Conservation (phyloP, 2,113 vertebrate species). For the Panthera uncia region DNA sequence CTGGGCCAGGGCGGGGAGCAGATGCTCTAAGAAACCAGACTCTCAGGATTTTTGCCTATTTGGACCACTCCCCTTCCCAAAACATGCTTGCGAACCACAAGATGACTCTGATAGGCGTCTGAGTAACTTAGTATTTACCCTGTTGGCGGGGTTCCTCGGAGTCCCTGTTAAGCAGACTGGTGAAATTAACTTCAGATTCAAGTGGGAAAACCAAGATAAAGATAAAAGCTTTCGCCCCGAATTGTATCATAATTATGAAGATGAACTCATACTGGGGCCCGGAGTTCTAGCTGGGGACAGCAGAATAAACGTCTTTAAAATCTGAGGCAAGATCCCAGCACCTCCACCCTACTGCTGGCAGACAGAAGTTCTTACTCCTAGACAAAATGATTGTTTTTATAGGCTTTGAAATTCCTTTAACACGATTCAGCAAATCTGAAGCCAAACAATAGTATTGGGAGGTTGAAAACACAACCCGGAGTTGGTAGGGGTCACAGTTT, state of each 20-base stretch:
- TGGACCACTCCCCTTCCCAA: slow-evolving; percentile 26
- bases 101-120: not conserved
- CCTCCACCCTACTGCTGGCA: slow-evolving; percentile 57
- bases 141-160: not conserved
- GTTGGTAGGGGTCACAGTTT: not conserved
- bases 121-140: not conserved
- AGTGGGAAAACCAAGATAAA: slow-evolving; percentile 45
- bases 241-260: slow-evolving; percentile 5
- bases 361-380: slow-evolving; percentile 48
- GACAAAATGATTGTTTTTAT: slow-evolving; percentile 60
- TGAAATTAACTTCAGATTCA: slow-evolving; percentile 5
- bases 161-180: not conserved
- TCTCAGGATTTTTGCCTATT: not conserved
- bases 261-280: slow-evolving; percentile 14
- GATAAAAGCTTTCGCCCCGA: slow-evolving; percentile 11
- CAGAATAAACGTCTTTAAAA: not conserved
- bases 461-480: not conserved
- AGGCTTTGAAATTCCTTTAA: slow-evolving; percentile 61
- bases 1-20: slow-evolving; percentile 2
- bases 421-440: slow-evolving; percentile 58
- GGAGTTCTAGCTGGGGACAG: not conserved
- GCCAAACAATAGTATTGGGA: slow-evolving; percentile 51
- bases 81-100: slow-evolving; percentile 23
- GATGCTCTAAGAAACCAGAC: slow-evolving; percentile 38
- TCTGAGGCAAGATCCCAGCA: not conserved